phyloP scores from a whole-genome alignment of 2,797 vertebrate genomes.

The Tinamus major region DNA sequence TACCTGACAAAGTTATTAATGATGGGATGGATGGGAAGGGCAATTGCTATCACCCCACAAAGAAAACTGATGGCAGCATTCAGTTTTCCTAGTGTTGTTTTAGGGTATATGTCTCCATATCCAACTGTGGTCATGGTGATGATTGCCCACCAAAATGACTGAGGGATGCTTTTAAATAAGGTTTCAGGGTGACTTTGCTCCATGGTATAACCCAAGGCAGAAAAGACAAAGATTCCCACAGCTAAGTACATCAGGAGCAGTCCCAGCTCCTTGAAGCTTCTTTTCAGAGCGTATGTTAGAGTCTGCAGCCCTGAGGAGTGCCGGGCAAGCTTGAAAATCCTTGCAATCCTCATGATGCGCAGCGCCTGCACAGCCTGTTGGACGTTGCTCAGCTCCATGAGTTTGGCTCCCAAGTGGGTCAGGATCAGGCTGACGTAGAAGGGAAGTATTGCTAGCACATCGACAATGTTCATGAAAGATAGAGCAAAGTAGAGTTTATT shows the following conservation, averaged over 20 bases:
- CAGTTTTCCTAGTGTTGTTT: conserved; percentile 94
- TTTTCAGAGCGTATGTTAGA: conserved; percentile 93
- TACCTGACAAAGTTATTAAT: conserved; percentile 98
- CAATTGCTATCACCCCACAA: conserved; percentile 96
- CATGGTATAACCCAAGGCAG: conserved; percentile 95
- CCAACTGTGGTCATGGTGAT: conserved; percentile 99
- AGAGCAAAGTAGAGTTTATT: conserved; percentile 90
- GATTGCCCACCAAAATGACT: conserved; percentile 99
- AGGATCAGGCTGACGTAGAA: conserved; percentile 93
- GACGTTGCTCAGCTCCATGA: conserved; percentile 94
- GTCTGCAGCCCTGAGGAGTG: conserved; percentile 96
- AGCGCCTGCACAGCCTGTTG: conserved; percentile 96
- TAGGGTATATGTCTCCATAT: conserved; percentile 97
- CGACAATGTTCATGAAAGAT: conserved; percentile 95
- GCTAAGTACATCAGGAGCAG: conserved; percentile 97
- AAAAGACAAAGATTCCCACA: conserved; percentile 97
- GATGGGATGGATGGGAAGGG: conserved; percentile 96
- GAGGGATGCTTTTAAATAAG: conserved; percentile 96
- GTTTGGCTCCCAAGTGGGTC: conserved; percentile 90
- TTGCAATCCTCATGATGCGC: conserved; percentile 93
- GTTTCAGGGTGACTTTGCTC: conserved; percentile 97
- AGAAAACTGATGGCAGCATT: conserved; percentile 97
- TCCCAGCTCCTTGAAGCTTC: conserved; percentile 95
- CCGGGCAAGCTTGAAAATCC: conserved; percentile 95
- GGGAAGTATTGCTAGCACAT: conserved; percentile 93